Conservation (phyloP, 1,140 invertebrate species). For the Trichoplusia ni region DNA sequence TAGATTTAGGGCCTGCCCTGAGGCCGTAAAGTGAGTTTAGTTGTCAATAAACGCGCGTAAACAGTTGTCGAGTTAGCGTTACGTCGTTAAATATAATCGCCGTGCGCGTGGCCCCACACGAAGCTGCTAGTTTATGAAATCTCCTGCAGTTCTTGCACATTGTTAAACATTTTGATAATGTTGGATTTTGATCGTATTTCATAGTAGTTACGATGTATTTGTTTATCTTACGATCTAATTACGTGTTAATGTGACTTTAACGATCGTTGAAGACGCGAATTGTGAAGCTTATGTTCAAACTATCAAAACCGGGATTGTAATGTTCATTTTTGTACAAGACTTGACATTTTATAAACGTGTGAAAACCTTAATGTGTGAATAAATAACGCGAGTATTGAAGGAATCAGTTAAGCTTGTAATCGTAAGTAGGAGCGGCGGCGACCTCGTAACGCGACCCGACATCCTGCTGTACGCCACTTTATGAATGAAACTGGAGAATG, state of each 20-base stretch:
- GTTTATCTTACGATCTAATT: conserved; percentile 1
- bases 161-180: conserved; percentile 24
- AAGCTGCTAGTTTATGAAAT: conserved; percentile 4
- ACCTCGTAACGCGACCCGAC: conserved; percentile 26
- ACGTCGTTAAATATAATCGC: conserved; percentile 45
- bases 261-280: too few species aligned
- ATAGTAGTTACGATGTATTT: conserved; percentile 24
- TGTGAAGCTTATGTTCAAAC: too few species aligned
- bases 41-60: conserved; percentile 53
- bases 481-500: conserved; percentile 34
- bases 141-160: conserved; percentile 12
- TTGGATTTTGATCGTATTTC: conserved; percentile 9
- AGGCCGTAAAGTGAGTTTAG: conserved; percentile 45
- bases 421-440: not conserved
- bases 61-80: conserved; percentile 38
- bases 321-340: too few species aligned
- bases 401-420: not conserved
- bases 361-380: too few species aligned
- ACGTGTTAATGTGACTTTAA: not conserved
- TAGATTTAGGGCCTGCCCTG: conserved; percentile 44
- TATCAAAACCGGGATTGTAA: too few species aligned
- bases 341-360: too few species aligned
- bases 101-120: conserved; percentile 46
- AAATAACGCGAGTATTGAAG: too few species aligned
- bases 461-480: conserved; percentile 30